A percentile compares a stretch with the other conserved stretches of the same genome.
phyloP scores from a whole-genome alignment of 1,140 invertebrate genomes.

The Acyrthosiphon pisum region DNA sequence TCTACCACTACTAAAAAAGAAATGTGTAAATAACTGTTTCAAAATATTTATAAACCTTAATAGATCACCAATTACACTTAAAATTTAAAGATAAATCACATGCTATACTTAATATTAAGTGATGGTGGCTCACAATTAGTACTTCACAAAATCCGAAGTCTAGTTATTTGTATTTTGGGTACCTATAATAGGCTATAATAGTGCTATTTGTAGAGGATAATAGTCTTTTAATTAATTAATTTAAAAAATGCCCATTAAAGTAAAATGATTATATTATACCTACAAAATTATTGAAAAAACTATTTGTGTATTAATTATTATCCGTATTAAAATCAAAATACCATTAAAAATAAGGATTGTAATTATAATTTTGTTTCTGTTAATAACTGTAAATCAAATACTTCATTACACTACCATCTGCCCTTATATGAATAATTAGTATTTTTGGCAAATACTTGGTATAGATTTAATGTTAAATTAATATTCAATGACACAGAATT shows the following conservation, averaged over 20 bases:
- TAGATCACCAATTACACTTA: background rate
- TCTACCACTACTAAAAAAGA: background rate
- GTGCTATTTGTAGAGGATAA: background rate
- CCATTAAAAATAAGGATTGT: background rate
- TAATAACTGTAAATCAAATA: background rate
- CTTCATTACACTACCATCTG: background rate
- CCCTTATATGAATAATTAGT: background rate
- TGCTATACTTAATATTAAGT: too few relatives aligned
- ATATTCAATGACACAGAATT: conserved; percentile 2
- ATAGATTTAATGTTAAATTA: conserved; percentile 14
- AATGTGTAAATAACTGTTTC: background rate
- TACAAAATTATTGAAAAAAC: background rate
- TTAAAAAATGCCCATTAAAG: background rate
- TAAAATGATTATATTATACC: background rate
- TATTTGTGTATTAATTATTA: too few relatives aligned
- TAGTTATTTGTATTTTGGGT: background rate
- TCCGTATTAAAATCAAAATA: background rate
- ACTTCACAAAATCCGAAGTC: background rate
- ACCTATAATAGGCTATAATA: too few relatives aligned
- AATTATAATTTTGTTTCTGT: background rate
- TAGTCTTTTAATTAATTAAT: background rate
- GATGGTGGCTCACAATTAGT: background rate
- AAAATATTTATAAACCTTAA: background rate
- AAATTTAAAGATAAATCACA: too few relatives aligned
- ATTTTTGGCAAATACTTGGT: background rate